Percentiles rank a stretch among this genome's conserved stretches.
Conservation (phyloP, 2,113 vertebrate species). For the Poeciliopsis turrubarensis region DNA sequence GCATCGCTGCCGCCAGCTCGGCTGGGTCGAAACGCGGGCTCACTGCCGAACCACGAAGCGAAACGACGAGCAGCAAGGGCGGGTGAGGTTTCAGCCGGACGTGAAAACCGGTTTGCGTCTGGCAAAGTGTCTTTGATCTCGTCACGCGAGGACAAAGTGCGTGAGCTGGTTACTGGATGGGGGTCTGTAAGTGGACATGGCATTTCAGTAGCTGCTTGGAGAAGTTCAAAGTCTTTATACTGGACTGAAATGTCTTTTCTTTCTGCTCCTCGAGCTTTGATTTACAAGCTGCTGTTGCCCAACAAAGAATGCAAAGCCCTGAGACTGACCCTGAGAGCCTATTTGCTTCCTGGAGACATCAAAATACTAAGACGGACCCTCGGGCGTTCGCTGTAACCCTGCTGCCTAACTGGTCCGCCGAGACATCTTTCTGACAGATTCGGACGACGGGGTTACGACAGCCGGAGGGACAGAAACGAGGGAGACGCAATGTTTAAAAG, state of each 20-base stretch:
- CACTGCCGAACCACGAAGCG: constrained; percentile 14
- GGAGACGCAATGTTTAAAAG: neutral
- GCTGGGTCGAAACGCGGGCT: neutral
- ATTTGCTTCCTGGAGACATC: constrained; percentile 32
- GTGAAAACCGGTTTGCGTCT: constrained; percentile 8
- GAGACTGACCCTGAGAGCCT: neutral
- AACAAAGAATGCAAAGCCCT: constrained; percentile 7
- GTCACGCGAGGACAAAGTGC: constrained; percentile 23
- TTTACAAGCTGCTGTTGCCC: constrained; percentile 12
- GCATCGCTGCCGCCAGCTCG: constrained; percentile 14
- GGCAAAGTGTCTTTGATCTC: constrained; percentile 33
- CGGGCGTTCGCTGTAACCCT: neutral
- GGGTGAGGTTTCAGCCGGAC: constrained; percentile 13
- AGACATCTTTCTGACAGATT: constrained; percentile 2
- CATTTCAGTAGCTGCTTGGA: constrained; percentile 10
- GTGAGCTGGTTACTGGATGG: constrained; percentile 5
- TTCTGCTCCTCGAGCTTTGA: constrained; percentile 17
- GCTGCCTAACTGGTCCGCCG: constrained; percentile 19
- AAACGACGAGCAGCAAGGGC: neutral
- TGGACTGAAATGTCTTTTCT: constrained; percentile 15
- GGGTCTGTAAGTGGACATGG: constrained; percentile 29
- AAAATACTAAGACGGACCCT: constrained; percentile 15
- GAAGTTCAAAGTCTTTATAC: constrained; percentile 28
- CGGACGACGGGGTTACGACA: constrained; percentile 24
- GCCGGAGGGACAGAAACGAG: neutral